Evolutionary conservation across 2,888 invertebrate species (phyloP).

Genomic region (Maniola hyperantus): DNA sequence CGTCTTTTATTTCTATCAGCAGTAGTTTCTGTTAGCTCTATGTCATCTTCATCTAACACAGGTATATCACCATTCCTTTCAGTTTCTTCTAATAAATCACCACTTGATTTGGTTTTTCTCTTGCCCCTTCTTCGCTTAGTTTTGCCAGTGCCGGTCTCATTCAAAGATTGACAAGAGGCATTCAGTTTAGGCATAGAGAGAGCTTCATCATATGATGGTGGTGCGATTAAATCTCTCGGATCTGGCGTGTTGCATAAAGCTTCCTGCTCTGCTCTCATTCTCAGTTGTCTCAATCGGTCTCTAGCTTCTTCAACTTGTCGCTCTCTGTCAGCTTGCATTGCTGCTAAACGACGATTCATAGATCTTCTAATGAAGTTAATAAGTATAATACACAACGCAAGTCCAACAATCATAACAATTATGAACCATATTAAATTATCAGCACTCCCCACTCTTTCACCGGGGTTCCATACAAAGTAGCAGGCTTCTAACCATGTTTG

Average conservation of each 20-base stretch:
- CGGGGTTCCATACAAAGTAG: constrained; percentile 82
- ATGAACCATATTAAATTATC: constrained; percentile 84
- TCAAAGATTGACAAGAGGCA: constrained; percentile 82
- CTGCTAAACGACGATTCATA: constrained; percentile 78
- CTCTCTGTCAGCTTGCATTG: constrained; percentile 78
- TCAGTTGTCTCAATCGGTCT: constrained; percentile 79
- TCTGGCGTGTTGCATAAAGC: constrained; percentile 85
- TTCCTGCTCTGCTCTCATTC: constrained; percentile 79
- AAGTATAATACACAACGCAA: constrained; percentile 79
- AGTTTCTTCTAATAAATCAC: constrained; percentile 75
- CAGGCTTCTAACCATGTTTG: constrained; percentile 88
- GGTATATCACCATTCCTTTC: constrained; percentile 69
- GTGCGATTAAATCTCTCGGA: constrained; percentile 85
- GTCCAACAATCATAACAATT: constrained; percentile 78
- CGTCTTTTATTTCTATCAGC: constrained; percentile 53
- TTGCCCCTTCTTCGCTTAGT: constrained; percentile 66
- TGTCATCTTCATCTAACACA: constrained; percentile 63
- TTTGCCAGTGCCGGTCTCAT: constrained; percentile 72
- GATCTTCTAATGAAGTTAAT: constrained; percentile 80
- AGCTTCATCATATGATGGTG: constrained; percentile 91
- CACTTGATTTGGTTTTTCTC: constrained; percentile 79
- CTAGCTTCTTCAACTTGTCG: constrained; percentile 82
- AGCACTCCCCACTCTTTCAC: constrained; percentile 59
- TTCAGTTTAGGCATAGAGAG: constrained; percentile 88
- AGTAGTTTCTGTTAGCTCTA: constrained; percentile 58